Evolutionary conservation across 2,888 invertebrate species (phyloP).

Genomic region (Willowsia nigromaculata): DNA sequence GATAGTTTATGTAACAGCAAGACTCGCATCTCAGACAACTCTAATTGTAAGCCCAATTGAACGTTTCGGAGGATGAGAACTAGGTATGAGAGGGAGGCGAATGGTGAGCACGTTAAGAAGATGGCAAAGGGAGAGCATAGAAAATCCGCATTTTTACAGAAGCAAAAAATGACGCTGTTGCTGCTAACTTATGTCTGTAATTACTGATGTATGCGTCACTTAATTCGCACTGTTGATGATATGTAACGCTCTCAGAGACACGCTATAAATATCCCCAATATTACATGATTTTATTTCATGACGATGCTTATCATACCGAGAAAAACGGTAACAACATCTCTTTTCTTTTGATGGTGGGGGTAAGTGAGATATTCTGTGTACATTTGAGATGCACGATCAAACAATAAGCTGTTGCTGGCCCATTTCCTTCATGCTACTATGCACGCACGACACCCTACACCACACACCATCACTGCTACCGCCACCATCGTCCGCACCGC

Average conservation of each 20-base stretch:
- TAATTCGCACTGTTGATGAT: not conserved
- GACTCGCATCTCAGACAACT: not conserved
- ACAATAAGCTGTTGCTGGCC: constrained; percentile 61
- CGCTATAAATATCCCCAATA: not conserved
- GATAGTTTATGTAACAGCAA: not conserved
- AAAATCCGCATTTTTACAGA: not conserved
- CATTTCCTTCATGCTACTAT: not conserved
- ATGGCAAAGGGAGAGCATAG: not conserved
- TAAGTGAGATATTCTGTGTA: constrained; percentile 41
- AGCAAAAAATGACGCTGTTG: not conserved
- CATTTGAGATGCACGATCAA: constrained; percentile 60
- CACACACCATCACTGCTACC: not conserved
- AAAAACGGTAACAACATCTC: not conserved
- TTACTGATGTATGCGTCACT: constrained; percentile 31
- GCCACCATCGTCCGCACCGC: not conserved
- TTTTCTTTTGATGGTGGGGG: not conserved
- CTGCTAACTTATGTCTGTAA: constrained; percentile 2
- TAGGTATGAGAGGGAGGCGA: not conserved
- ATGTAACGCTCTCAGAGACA: not conserved
- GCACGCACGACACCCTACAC: not conserved
- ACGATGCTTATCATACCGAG: not conserved
- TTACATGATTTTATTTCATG: too few species aligned
- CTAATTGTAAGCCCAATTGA: not conserved
- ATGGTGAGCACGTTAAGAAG: not conserved
- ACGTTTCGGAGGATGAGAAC: not conserved